Percentiles rank a stretch among this genome's conserved stretches.
Conservation (phyloP, 1,140 invertebrate species). For the Branchinecta lynchi region DNA sequence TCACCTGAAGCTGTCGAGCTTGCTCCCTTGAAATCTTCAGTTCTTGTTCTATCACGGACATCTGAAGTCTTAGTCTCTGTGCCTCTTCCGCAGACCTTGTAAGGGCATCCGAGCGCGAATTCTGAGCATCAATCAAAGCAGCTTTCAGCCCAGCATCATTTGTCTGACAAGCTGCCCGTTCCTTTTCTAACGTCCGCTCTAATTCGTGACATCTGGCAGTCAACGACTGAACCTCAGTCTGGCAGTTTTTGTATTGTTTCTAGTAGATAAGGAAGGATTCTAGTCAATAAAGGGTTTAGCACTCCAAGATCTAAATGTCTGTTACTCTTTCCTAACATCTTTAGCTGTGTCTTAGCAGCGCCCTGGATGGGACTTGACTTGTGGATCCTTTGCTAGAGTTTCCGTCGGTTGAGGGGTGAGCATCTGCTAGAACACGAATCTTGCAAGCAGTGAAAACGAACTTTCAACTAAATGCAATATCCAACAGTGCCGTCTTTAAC, state of each 20-base stretch:
- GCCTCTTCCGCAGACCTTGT: neutral
- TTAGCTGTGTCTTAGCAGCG: too few relatives aligned
- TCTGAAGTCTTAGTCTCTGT: neutral
- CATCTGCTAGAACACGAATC: too few relatives aligned
- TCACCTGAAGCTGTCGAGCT: constrained; percentile 5
- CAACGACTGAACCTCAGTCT: neutral
- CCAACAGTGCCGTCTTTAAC: too few relatives aligned
- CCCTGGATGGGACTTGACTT: too few relatives aligned
- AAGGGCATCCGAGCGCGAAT: neutral
- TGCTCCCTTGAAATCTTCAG: neutral
- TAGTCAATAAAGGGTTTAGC: too few relatives aligned
- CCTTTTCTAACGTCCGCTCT: neutral
- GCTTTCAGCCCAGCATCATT: neutral
- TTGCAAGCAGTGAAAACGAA: too few relatives aligned
- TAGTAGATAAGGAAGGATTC: neutral
- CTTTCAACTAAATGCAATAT: too few relatives aligned
- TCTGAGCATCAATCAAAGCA: neutral
- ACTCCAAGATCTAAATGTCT: too few relatives aligned
- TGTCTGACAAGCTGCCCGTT: neutral
- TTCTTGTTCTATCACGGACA: neutral
- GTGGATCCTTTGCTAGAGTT: too few relatives aligned
- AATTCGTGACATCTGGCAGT: neutral
- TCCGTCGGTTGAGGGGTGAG: too few relatives aligned
- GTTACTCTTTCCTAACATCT: too few relatives aligned
- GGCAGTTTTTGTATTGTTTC: neutral